These are phyloP conservation scores for Hesperophylax magnus DNA, from an alignment of 1,140 invertebrate genomes.

Conservation along the genomic window DNA sequence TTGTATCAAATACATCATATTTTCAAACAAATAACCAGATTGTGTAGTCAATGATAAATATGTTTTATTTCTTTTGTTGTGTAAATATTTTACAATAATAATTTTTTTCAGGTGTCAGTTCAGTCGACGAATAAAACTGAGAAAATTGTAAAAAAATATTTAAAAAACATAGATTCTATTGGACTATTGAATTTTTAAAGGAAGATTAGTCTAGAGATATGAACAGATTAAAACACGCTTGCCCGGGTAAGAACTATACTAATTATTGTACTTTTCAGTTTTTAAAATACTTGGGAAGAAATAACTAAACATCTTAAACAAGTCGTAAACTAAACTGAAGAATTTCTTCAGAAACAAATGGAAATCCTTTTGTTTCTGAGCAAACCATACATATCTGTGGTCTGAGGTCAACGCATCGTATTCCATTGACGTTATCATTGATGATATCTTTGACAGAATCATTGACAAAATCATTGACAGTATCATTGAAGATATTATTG, in stretches of 20 bases:
- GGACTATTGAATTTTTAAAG: conserved; percentile 41
- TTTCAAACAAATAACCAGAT: background rate
- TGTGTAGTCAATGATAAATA: conserved; percentile 38
- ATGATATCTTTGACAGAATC: too few species aligned
- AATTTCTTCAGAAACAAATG: too few species aligned
- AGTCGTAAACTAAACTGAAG: too few species aligned
- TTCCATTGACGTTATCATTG: too few species aligned
- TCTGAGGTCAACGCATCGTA: too few species aligned
- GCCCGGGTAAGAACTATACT: background rate
- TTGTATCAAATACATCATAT: too few species aligned
- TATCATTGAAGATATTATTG: too few species aligned
- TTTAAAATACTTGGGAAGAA: too few species aligned
- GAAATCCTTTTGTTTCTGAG: too few species aligned
- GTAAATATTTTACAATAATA: conserved; percentile 43
- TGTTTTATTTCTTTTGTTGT: conserved; percentile 47
- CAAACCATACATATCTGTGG: too few species aligned
- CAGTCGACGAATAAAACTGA: conserved; percentile 12
- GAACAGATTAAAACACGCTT: conserved; percentile 22
- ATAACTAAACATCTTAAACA: too few species aligned
- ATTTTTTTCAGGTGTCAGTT: conserved; percentile 41
- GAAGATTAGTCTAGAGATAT: conserved; percentile 39
- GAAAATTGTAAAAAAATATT: conserved; percentile 43
- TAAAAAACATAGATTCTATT: conserved; percentile 31
- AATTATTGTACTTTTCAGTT: background rate
- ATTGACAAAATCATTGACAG: too few species aligned